Evolutionary conservation across 1,140 invertebrate genomes (phyloP).

Genomic region (Drosophila arawakana): DNA sequence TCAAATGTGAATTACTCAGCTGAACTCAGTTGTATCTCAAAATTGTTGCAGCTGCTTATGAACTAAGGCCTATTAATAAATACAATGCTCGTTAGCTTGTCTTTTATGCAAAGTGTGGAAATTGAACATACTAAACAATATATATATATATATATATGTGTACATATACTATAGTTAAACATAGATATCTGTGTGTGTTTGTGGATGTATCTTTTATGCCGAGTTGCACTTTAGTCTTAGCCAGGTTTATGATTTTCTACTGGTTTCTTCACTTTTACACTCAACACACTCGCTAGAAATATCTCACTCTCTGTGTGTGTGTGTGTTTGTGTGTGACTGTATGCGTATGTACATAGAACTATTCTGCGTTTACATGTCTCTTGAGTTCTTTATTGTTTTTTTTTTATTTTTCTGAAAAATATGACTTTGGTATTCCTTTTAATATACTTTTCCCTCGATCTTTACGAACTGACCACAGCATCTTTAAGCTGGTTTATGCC

Average conservation of each 20-base stretch:
- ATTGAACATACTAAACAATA: constrained; percentile 62
- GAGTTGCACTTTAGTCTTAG: constrained; percentile 53
- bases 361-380: constrained; percentile 39
- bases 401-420: constrained; percentile 83
- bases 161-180: constrained; percentile 18
- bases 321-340: neutral
- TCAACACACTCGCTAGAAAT: neutral
- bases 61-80: constrained; percentile 66
- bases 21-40: neutral
- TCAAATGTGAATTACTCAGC: constrained; percentile 17
- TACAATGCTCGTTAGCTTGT: constrained; percentile 76
- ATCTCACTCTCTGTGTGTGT: constrained; percentile 17
- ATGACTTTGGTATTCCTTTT: constrained; percentile 80
- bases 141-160: constrained; percentile 13
- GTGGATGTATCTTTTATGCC: constrained; percentile 39
- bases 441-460: constrained; percentile 19
- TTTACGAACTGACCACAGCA: constrained; percentile 70
- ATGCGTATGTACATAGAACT: constrained; percentile 53
- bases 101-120: constrained; percentile 77
- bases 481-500: constrained; percentile 61
- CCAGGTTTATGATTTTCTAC: constrained; percentile 30
- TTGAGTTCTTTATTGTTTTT: constrained; percentile 25
- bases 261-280: neutral
- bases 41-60: constrained; percentile 44
- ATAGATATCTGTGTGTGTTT: constrained; percentile 16